Conservation (phyloP, 2,113 vertebrate genomes). For the Rhynchomys soricoides region DNA sequence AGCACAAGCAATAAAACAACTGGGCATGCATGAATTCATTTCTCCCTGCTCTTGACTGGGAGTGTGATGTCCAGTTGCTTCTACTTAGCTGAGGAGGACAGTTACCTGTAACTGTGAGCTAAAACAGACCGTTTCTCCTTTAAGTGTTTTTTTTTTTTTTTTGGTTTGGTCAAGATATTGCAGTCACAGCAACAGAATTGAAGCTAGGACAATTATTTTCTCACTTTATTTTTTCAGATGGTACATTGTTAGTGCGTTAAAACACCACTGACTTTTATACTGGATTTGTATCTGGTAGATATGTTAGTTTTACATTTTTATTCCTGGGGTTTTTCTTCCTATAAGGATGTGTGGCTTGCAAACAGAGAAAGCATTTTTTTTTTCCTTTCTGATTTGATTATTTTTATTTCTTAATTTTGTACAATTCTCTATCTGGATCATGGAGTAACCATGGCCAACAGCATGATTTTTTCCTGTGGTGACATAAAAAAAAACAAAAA, state of each 20-base stretch:
- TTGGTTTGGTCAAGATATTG: not conserved
- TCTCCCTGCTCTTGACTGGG: not conserved
- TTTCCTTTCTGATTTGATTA: not conserved
- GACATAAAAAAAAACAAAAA: not conserved
- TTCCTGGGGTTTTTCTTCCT: not conserved
- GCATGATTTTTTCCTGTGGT: not conserved
- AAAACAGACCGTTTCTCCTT: not conserved
- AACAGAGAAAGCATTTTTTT: not conserved
- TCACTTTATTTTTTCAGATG: not conserved
- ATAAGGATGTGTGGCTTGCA: not conserved
- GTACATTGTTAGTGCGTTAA: not conserved
- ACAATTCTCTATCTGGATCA: not conserved
- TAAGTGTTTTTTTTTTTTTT: not conserved
- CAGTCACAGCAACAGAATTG: not conserved
- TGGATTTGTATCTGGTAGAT: not conserved
- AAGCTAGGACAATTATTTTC: not conserved
- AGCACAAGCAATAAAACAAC: not conserved
- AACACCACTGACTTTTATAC: not conserved
- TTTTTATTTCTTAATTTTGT: not conserved
- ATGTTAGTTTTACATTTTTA: not conserved
- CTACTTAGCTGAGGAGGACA: not conserved
- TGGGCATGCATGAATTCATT: no score
- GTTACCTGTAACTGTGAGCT: not conserved
- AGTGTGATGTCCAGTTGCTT: not conserved
- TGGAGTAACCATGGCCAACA: not conserved